Base-by-base conservation (phyloP, 2,113 vertebrate species). In the Oceanodroma tethys region DNA sequence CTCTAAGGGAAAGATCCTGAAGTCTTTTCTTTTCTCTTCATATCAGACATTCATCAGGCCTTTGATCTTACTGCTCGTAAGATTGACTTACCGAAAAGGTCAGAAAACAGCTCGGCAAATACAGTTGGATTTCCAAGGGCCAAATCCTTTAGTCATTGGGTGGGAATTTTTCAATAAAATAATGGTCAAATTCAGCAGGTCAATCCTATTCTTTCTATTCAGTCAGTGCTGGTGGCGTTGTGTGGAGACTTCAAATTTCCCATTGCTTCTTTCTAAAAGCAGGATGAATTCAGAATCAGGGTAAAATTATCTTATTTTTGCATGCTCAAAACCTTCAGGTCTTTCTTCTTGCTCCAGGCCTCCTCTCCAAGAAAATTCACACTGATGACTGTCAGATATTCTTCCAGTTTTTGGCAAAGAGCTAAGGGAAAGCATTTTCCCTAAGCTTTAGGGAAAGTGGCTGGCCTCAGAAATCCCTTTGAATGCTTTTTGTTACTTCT, bases 11-110 rank as follows among this genome's bases (percentile, higher is more conserved):
- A 95, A 88, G n/a, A 91, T 76, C 94, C 91, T 30, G 86, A 72
- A 95, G 90, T 62, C 10, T 67, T 95, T 97, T 93, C 76, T 94
- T 90, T 90, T 82, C 95, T 92, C 60, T 92, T 90, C 81, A 80
- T 66, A 95, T 96, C 86, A 96, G 86, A 86, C 81, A 74, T 94
- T 90, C 97, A 87, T 95, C 87, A 93, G 86, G 66, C 55, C 66
- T 96, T 95, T 97, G 94, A 93, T 97, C 86, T 93, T 62, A 17
- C 56, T 90, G 93, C 72, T 96, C 17, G 1, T 88, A 83, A 96
- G 0, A 0, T 38, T 86, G 79, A 80, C 89, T 95, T 74, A 73
- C 52, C 83, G 76, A 66, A 95, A 94, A 97, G 84, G 91, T 93
- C 95, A 94, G 83, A 53, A 92, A 84, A 81, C 48, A 86, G 74